Evolutionary conservation across 2,888 invertebrate species (phyloP), one percentile per base, ranked within the genome.

Genomic region (Neoscelio sp.): DNA sequence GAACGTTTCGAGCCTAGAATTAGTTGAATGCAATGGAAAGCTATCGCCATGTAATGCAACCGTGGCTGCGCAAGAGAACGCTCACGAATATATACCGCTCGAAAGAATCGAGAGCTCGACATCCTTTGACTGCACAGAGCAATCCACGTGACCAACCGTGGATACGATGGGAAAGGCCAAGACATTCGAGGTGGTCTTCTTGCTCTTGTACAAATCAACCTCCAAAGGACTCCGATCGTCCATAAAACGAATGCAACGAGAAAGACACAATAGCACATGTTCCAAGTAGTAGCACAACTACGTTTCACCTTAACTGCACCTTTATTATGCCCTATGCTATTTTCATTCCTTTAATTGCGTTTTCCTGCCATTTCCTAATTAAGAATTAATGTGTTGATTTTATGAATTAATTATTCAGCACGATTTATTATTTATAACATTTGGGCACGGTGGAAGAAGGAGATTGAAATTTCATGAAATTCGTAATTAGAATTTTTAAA

Each of bases 1-100:
- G 89, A 87, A 90, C 88, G 89, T 89, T 89, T 89, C 86, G 87
- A 89, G 88, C 83, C 89, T 90, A 89, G 85, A 90, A 90, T 90
- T 90, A 90, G 89, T 87, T 85, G 89, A 89, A 89, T 88, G 86
- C 87, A 84, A 87, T 86, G 88, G 89, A 89, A 89, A 88, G 85
- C 87, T 85, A 87, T 88, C 86, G 86, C 87, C 85, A 82, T 86
- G 87, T 87, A 86, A 87, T 87, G 86, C 85, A 85, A 85, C 83
- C 82, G 82, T 82, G 78, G 78, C 82, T 80, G 83, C 80, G 60
- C 67, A 77, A 75, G 65, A 70, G 74, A 60, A 58, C 78, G 75
- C 50, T 76, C 79, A 67, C 65, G 68, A 76, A 62, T 65, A 54
- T 46, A 78, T 48, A 70, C 58, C 38, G 33, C 46, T 62, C 56